Evolutionary conservation across 2,888 invertebrate species (phyloP).

Genomic region (Syritta pipiens): DNA sequence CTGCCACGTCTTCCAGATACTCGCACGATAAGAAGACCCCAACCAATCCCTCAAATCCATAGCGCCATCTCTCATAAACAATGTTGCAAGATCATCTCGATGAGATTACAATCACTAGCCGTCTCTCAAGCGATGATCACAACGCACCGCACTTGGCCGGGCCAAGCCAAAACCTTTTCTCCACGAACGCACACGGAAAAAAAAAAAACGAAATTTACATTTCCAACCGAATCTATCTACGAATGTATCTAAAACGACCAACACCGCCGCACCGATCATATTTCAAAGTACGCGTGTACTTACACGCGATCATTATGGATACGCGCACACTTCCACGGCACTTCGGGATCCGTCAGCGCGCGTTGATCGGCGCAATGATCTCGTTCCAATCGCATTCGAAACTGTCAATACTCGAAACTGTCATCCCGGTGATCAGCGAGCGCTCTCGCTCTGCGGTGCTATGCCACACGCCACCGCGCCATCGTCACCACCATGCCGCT

Average conservation of each 20-base stretch:
- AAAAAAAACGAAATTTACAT: conserved; percentile 45
- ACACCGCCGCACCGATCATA: conserved; percentile 15
- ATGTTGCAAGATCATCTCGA: background rate
- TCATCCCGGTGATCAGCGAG: conserved; percentile 21
- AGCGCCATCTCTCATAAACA: background rate
- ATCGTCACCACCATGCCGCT: no score
- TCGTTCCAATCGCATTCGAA: conserved; percentile 43
- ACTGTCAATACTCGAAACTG: conserved; percentile 30
- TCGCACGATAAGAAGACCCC: no score
- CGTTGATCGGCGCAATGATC: conserved; percentile 36
- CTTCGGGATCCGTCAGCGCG: conserved; percentile 34
- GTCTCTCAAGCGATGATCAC: background rate
- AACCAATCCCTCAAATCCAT: no score
- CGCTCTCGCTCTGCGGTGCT: no score
- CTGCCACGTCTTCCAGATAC: no score
- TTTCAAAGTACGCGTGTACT: conserved; percentile 29
- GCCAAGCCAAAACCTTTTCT: background rate
- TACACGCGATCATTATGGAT: conserved; percentile 28
- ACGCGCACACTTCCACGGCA: conserved; percentile 10
- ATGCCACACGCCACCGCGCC: conserved; percentile 10
- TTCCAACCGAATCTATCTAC: conserved; percentile 18
- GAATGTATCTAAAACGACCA: conserved; percentile 23
- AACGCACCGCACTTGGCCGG: background rate
- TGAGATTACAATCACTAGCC: background rate
- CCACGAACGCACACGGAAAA: background rate